Conservation (phyloP, 2,797 vertebrate species). For the Sebastes melanostomus region DNA sequence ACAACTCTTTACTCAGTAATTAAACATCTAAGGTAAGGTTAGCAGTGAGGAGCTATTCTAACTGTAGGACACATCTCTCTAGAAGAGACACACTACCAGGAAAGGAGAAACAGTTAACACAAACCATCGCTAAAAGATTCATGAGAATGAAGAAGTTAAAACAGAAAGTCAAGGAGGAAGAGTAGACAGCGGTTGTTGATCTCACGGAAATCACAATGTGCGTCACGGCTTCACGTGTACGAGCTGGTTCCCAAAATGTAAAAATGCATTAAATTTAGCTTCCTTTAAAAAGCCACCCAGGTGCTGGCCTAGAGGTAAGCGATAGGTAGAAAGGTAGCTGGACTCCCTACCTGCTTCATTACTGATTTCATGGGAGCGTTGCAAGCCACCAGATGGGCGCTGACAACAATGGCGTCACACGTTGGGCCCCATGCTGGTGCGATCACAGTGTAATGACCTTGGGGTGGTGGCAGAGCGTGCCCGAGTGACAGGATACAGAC, state of each 20-base stretch:
- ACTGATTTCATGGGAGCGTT: conserved; percentile 71
- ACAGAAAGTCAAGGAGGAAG: not conserved
- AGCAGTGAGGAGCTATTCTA: not conserved
- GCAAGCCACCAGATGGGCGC: conserved; percentile 80
- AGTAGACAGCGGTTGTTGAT: not conserved
- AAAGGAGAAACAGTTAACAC: not conserved
- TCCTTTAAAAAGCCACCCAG: conserved; percentile 6
- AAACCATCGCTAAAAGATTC: not conserved
- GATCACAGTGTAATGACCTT: conserved; percentile 77
- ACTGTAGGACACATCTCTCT: not conserved
- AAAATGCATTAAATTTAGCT: conserved; percentile 10
- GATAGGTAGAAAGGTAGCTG: conserved; percentile 36
- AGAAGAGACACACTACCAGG: not conserved
- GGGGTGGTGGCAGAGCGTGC: conserved; percentile 54
- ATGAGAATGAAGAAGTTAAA: not conserved
- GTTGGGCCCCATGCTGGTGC: conserved; percentile 65
- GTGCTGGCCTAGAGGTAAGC: conserved; percentile 49
- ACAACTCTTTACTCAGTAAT: not conserved
- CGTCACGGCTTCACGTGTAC: not conserved
- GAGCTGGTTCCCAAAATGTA: not conserved
- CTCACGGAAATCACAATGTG: not conserved
- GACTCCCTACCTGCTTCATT: conserved; percentile 74
- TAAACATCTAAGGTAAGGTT: not conserved
- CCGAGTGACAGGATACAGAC: conserved; percentile 50
- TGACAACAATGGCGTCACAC: conserved; percentile 76